Percentiles rank a stretch among this genome's conserved stretches.
Evolutionary conservation across 2,888 invertebrate species (phyloP).

Genomic region (Eugnorisma glareosa): DNA sequence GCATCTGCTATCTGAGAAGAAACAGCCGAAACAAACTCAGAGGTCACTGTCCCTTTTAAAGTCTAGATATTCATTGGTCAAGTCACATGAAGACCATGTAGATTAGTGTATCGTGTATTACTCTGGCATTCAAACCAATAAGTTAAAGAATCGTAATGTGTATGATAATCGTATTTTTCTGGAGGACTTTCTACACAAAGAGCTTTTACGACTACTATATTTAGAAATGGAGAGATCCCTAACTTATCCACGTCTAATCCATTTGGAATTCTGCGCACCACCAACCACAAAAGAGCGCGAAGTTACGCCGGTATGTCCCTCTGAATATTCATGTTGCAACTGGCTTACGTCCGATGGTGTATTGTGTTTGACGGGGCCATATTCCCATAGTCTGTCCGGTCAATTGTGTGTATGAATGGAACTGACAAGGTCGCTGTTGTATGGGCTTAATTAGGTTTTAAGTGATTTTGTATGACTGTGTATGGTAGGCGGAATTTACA

Average conservation of each 20-base stretch:
- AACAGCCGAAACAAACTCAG: too few species aligned
- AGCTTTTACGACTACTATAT: background rate
- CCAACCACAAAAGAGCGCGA: conserved; percentile 33
- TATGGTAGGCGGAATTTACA: background rate
- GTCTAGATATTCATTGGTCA: too few species aligned
- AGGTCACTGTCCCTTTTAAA: too few species aligned
- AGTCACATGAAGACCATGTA: too few species aligned
- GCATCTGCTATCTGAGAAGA: too few species aligned
- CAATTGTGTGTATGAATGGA: conserved; percentile 75
- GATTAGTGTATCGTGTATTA: too few species aligned
- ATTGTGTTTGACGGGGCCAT: conserved; percentile 84
- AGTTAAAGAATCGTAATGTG: background rate
- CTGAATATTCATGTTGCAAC: conserved; percentile 78
- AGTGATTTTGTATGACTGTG: conserved; percentile 28
- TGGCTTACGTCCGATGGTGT: conserved; percentile 73
- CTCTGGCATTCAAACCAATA: background rate
- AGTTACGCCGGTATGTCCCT: conserved; percentile 53
- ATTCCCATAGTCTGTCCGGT: conserved; percentile 81
- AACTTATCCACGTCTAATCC: background rate
- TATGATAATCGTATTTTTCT: background rate
- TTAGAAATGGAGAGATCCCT: background rate
- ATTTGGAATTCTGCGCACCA: conserved; percentile 40
- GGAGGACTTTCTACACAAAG: background rate
- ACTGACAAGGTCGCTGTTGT: conserved; percentile 61
- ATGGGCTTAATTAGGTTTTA: conserved; percentile 43